A percentile compares a stretch with the other conserved stretches of the same genome.
phyloP scores from a whole-genome alignment of 2,888 invertebrate genomes.

The Cataglyphis altisquamis region DNA sequence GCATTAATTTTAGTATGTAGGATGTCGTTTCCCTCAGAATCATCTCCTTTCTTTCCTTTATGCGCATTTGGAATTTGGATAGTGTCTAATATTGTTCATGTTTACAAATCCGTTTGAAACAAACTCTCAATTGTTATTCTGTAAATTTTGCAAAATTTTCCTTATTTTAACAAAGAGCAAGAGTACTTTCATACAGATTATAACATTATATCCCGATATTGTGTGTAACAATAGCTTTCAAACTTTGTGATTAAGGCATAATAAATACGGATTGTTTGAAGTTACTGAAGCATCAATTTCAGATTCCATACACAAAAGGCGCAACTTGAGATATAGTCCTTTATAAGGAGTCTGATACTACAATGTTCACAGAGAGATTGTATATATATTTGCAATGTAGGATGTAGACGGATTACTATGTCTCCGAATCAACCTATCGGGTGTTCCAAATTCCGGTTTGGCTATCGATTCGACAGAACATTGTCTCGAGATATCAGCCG shows the following conservation, averaged over 20 bases:
- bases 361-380: too few relatives aligned
- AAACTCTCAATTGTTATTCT: background rate
- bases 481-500: slow-evolving; percentile 72
- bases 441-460: slow-evolving; percentile 52
- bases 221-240: background rate
- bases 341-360: slow-evolving; percentile 8
- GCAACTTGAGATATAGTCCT: background rate
- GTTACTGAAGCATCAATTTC: background rate
- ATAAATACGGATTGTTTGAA: background rate
- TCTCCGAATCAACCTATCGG: slow-evolving; percentile 36
- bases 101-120: background rate
- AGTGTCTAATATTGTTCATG: background rate
- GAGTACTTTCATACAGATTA: background rate
- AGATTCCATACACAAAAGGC: background rate
- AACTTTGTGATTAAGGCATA: background rate
- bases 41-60: background rate
- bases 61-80: background rate
- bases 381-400: slow-evolving; percentile 13
- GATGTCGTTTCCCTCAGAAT: background rate
- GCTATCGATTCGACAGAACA: slow-evolving; percentile 65
- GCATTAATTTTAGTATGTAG: background rate
- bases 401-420: slow-evolving; percentile 46
- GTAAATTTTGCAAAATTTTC: background rate
- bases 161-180: slow-evolving; percentile 4
- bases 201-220: slow-evolving; percentile 4